Percentiles rank a stretch among this genome's conserved stretches.
These are phyloP conservation scores for Melanotaenia nigrans DNA, from an alignment of 2,797 vertebrate species.

Conservation along the genomic window DNA sequence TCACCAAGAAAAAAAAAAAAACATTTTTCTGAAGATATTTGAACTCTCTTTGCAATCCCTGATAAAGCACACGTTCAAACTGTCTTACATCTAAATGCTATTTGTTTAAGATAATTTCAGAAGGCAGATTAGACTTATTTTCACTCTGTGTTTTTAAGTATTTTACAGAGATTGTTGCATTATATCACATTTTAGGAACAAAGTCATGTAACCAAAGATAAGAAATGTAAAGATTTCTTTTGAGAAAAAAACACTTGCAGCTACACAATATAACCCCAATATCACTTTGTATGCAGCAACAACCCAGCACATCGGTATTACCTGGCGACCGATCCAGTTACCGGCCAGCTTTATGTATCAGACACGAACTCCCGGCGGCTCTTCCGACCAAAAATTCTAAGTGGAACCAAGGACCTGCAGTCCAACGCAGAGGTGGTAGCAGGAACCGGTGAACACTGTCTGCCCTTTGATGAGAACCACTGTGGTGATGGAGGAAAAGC, in stretches of 20 bases:
- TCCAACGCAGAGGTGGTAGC: slow-evolving; percentile 93
- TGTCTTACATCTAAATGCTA: slow-evolving; percentile 5
- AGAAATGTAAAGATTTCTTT: slow-evolving; percentile 6
- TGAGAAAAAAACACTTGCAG: not conserved
- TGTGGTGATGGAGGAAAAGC: slow-evolving; percentile 97
- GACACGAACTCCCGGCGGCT: slow-evolving; percentile 98
- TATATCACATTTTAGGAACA: slow-evolving; percentile 15
- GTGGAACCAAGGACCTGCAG: slow-evolving; percentile 89
- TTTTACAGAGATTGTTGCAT: slow-evolving; percentile 24
- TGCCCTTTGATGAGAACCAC: slow-evolving; percentile 96
- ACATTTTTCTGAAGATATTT: slow-evolving; percentile 1
- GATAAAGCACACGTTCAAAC: not conserved
- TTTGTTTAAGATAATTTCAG: slow-evolving; percentile 2
- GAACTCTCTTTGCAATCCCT: not conserved
- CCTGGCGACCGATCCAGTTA: slow-evolving; percentile 93
- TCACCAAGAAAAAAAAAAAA: not conserved
- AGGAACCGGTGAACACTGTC: slow-evolving; percentile 96
- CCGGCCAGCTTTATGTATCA: slow-evolving; percentile 93
- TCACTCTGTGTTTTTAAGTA: slow-evolving; percentile 5
- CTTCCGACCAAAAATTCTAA: slow-evolving; percentile 89
- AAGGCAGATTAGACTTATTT: slow-evolving; percentile 16
- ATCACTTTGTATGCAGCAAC: slow-evolving; percentile 85
- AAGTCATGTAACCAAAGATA: not conserved
- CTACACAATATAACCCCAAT: slow-evolving; percentile 25
- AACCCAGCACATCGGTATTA: slow-evolving; percentile 98